These are phyloP conservation scores for Scolanthus callimorphus DNA, from an alignment of 92 coral and sea anemone genomes.

Conservation along the genomic window DNA sequence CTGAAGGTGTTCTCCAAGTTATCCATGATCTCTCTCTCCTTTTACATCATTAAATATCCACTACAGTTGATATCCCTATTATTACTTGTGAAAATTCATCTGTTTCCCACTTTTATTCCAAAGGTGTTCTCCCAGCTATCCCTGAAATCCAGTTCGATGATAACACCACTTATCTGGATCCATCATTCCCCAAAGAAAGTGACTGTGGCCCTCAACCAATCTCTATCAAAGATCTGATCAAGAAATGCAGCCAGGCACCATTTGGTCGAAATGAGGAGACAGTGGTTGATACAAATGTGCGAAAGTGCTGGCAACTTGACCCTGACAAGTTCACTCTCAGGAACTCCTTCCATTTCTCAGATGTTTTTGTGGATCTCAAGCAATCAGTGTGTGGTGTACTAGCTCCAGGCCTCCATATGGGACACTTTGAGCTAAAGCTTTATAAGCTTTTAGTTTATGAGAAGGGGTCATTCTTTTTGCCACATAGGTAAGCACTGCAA, in stretches of 20 bases:
- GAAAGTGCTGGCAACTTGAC: constrained; percentile 40
- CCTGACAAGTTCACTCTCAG: constrained; percentile 26
- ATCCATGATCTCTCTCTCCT: too few species aligned
- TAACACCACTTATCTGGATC: constrained; percentile 14
- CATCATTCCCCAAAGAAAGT: constrained; percentile 10
- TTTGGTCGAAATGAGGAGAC: constrained; percentile 35
- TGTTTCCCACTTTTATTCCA: too few species aligned
- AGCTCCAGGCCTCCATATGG: constrained; percentile 20
- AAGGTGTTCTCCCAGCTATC: constrained; percentile 26
- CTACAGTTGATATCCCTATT: too few species aligned
- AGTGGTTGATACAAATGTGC: constrained; percentile 24
- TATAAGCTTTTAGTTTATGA: too few species aligned
- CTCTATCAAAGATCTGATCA: constrained; percentile 24
- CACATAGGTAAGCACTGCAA: too few species aligned
- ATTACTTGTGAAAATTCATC: too few species aligned
- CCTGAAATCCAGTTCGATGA: constrained; percentile 28
- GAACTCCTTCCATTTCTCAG: constrained; percentile 5
- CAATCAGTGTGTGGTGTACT: constrained; percentile 23
- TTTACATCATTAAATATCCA: too few species aligned
- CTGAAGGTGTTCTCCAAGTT: too few species aligned
- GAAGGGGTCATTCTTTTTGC: too few species aligned
- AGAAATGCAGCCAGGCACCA: constrained; percentile 33
- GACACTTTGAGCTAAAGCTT: constrained; percentile 16
- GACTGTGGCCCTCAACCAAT: constrained; percentile 2
- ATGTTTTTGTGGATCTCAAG: constrained; percentile 25